phyloP scores from a whole-genome alignment of 23 tunicate species.

The Ciona savignyi region DNA sequence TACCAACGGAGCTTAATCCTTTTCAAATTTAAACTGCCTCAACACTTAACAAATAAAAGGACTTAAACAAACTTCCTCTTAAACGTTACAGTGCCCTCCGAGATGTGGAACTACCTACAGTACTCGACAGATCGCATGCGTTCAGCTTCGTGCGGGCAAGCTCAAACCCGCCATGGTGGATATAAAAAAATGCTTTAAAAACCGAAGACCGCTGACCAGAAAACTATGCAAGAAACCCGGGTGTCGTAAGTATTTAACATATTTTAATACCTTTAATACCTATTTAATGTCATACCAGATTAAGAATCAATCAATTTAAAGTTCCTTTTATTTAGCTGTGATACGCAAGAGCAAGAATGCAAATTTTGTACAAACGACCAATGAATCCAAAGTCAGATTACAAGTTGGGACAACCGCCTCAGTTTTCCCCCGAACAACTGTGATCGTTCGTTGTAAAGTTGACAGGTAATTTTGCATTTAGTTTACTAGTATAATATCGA shows the following conservation, averaged over 20 bases:
- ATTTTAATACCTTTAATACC: too few species aligned
- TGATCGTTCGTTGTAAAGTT: slow-evolving; percentile 37
- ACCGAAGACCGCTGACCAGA: slow-evolving; percentile 1
- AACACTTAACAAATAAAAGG: too few species aligned
- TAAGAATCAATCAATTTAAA: too few species aligned
- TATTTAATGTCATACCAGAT: too few species aligned
- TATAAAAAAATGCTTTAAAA: neutral
- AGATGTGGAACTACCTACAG: slow-evolving; percentile 29
- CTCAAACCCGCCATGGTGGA: neutral
- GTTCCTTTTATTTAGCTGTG: too few species aligned
- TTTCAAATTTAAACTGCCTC: too few species aligned
- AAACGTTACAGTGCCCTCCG: slow-evolving; percentile 37
- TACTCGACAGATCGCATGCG: slow-evolving; percentile 14
- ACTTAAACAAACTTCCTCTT: too few species aligned
- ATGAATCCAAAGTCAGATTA: slow-evolving; percentile 24
- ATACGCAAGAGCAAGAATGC: too few species aligned
- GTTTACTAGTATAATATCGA: too few species aligned
- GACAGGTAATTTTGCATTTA: slow-evolving; percentile 19
- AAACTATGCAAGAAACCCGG: slow-evolving; percentile 11
- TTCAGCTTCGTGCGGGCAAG: slow-evolving; percentile 7
- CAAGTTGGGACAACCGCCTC: slow-evolving; percentile 34
- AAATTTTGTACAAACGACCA: slow-evolving; percentile 16
- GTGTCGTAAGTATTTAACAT: too few species aligned
- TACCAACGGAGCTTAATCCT: too few species aligned
- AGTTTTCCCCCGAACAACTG: slow-evolving; percentile 19